Evolutionary conservation across 1,140 invertebrate species (phyloP), one percentile per base, ranked within the genome.

Genomic region (Oscheius sp.): DNA sequence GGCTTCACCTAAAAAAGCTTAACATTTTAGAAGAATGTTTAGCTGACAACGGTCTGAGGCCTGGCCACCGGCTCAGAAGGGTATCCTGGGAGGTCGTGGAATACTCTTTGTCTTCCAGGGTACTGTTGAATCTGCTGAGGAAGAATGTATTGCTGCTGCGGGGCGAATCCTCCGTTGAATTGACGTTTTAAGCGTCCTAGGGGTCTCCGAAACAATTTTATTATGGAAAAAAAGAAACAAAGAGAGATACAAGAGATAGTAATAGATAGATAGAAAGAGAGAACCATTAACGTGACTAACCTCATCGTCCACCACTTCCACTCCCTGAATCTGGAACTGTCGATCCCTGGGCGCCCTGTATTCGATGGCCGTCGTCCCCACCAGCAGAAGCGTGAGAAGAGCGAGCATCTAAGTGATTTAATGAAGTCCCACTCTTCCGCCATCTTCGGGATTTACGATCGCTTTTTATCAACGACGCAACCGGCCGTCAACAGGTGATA

Each of bases 321-420:
- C 55, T 68, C 66, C 66, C 28, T 68, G 66, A 28, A 68, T 68
- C 46, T 68, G 66, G 28, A 68, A 68, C 46, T 65, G 46, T 3
- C n/a, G 2, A 4, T 68, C 66, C 2, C 66, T 42, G 66, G 49
- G 49, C 23, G 7, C 4, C 15, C 23, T 15, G 23, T 55, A 23
- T 26, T 55, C 49, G 49, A 23, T n/a, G n/a, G n/a, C 23, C 28
- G 49, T 23, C 7, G 49, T 55, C 28, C 7, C 49, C 49, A 55
- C 7, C 4, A 23, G 49, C 15, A 55, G 4, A 23, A 55, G 7
- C 7, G 49, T 26, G 7, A 23, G 4, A 7, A 55, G 7, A 26
- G 28, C 15, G 49, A 55, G 23, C 15, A 55, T 4, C 7, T 26
- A 23, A 15, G 28, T 55, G 15, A 15, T 55, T 15, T 42, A 7